Conservation (phyloP, 2,888 invertebrate species). For the Netelia fuscicornis region DNA sequence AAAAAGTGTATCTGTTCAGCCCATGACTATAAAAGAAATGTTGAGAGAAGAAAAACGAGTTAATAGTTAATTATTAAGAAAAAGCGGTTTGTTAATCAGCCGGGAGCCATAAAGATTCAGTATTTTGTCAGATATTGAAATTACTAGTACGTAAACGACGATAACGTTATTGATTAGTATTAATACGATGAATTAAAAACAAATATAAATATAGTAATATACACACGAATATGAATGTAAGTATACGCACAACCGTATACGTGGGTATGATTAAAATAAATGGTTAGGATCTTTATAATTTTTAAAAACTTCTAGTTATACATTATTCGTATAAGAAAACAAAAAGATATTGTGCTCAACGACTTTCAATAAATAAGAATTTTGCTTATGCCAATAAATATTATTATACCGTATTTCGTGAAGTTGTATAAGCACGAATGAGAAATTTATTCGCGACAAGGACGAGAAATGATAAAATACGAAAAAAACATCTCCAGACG, state of each 20-base stretch:
- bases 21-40: constrained; percentile 49
- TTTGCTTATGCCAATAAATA: constrained; percentile 79
- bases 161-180: constrained; percentile 67
- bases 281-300: constrained; percentile 79
- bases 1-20: constrained; percentile 46
- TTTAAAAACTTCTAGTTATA: constrained; percentile 78
- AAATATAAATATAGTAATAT: constrained; percentile 61
- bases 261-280: constrained; percentile 70
- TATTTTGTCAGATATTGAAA: constrained; percentile 79
- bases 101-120: constrained; percentile 74
- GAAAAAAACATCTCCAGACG: constrained; percentile 2
- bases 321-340: constrained; percentile 77
- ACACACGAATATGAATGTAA: constrained; percentile 71
- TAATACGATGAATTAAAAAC: constrained; percentile 58
- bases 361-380: constrained; percentile 82
- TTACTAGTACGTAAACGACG: constrained; percentile 68
- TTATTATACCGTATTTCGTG: constrained; percentile 43
- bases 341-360: constrained; percentile 78
- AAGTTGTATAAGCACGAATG: too few relatives aligned
- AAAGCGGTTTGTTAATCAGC: constrained; percentile 44
- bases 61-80: constrained; percentile 55
- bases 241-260: constrained; percentile 72
- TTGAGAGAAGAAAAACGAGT: constrained; percentile 56
- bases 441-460: background rate
- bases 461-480: background rate